Conservation (phyloP, 2,113 vertebrate genomes). For the Ammospiza nelsoni region DNA sequence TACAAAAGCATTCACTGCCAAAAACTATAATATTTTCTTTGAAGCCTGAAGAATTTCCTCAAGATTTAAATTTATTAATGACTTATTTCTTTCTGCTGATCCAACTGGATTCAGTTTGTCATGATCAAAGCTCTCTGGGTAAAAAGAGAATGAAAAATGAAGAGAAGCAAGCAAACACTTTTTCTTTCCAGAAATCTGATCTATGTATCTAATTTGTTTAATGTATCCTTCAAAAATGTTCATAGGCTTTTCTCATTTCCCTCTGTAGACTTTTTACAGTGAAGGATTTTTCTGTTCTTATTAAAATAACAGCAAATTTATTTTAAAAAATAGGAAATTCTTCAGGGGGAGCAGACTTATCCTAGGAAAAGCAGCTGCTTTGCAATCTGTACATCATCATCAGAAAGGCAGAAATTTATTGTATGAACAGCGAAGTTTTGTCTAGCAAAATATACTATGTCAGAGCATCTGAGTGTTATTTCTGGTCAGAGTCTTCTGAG, state of each 20-base stretch:
- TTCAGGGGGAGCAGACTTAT: not conserved
- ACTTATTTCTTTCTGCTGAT: not conserved
- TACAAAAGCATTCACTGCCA: not conserved
- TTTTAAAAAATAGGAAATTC: not conserved
- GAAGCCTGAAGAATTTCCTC: not conserved
- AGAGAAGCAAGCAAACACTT: not conserved
- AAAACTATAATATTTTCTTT: not conserved
- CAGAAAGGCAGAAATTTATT: not conserved
- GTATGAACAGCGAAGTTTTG: not conserved
- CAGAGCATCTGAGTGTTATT: not conserved
- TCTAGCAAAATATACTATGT: not conserved
- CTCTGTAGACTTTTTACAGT: not conserved
- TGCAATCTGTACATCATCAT: not conserved
- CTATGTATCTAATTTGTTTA: not conserved
- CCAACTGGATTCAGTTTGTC: not conserved
- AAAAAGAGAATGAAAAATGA: slow-evolving; percentile 13
- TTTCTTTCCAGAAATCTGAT: not conserved
- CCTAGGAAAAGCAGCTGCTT: not conserved
- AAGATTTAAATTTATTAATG: not conserved
- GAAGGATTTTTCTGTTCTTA: not conserved
- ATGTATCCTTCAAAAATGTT: not conserved
- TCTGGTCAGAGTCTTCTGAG: not conserved
- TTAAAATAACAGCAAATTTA: not conserved
- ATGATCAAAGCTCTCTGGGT: not conserved
- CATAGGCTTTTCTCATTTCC: not conserved